Percentiles rank a stretch among this genome's conserved stretches.
Conservation (phyloP, 2,888 invertebrate species). For the Salticus scenicus region DNA sequence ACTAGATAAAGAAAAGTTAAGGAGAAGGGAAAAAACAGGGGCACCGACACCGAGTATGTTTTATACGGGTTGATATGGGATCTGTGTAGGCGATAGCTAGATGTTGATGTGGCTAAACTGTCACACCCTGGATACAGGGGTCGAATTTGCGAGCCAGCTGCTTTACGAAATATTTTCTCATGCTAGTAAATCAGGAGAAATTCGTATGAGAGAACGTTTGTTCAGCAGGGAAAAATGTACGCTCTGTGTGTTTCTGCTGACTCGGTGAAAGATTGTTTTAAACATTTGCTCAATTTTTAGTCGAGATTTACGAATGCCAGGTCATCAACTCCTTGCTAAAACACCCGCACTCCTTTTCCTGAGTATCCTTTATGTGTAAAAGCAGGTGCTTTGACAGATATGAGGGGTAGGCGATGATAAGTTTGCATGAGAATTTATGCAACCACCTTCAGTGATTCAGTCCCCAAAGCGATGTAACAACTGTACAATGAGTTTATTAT, state of each 20-base stretch:
- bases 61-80: slow-evolving; percentile 60
- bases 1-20: not conserved
- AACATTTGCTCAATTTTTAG: slow-evolving; percentile 8
- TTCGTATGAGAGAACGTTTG: not conserved
- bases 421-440: too few species aligned
- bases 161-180: not conserved
- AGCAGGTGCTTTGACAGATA: not conserved
- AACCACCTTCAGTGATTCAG: too few species aligned
- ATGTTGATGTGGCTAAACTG: slow-evolving; percentile 45
- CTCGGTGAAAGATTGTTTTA: slow-evolving; percentile 33
- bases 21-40: slow-evolving; percentile 25
- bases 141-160: slow-evolving; percentile 49
- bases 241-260: not conserved
- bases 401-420: not conserved
- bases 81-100: slow-evolving; percentile 58
- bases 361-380: not conserved
- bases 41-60: slow-evolving; percentile 46
- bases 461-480: too few species aligned
- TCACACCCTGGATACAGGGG: slow-evolving; percentile 45
- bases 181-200: not conserved
- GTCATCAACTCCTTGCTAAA: not conserved
- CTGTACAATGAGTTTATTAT: too few species aligned
- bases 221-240: not conserved
- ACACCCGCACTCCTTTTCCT: not conserved
- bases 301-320: too few species aligned